Conservation (phyloP, 2,797 vertebrate species). For the Silurus aristotelis region DNA sequence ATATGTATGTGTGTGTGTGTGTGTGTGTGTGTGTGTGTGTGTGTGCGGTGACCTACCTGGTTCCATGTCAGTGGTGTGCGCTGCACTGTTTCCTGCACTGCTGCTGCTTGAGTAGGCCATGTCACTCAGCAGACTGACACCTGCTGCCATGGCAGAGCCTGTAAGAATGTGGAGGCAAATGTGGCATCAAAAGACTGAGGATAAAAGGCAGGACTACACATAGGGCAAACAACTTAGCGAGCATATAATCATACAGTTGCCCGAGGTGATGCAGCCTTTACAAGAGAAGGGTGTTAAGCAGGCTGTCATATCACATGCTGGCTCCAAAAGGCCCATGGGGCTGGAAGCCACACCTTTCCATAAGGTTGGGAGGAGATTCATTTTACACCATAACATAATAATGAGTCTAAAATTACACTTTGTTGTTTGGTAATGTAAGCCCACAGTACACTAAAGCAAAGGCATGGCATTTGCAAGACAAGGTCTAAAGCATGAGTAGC, state of each 20-base stretch:
- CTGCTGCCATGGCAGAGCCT: conserved; percentile 88
- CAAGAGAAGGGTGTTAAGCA: conserved; percentile 50
- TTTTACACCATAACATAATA: neutral
- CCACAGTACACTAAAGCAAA: neutral
- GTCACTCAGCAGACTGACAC: conserved; percentile 83
- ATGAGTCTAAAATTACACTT: neutral
- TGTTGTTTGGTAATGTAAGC: neutral
- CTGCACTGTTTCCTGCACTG: conserved; percentile 65
- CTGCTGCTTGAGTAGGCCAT: conserved; percentile 63
- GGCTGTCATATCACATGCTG: conserved; percentile 49
- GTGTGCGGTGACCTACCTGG: conserved; percentile 75
- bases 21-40: neutral
- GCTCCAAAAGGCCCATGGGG: conserved; percentile 60
- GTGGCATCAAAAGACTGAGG: conserved; percentile 55
- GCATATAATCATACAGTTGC: conserved; percentile 60
- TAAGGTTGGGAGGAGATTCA: neutral
- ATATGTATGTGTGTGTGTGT: neutral
- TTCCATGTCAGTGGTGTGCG: conserved; percentile 73
- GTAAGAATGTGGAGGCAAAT: conserved; percentile 64
- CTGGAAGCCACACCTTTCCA: conserved; percentile 29
- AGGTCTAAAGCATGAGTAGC: neutral
- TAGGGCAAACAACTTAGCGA: conserved; percentile 44
- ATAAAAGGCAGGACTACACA: conserved; percentile 14
- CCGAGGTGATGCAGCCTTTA: conserved; percentile 50
- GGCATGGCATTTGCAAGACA: neutral